Base-by-base conservation (phyloP, 2,113 vertebrate genomes). In the Saguinus midas region DNA sequence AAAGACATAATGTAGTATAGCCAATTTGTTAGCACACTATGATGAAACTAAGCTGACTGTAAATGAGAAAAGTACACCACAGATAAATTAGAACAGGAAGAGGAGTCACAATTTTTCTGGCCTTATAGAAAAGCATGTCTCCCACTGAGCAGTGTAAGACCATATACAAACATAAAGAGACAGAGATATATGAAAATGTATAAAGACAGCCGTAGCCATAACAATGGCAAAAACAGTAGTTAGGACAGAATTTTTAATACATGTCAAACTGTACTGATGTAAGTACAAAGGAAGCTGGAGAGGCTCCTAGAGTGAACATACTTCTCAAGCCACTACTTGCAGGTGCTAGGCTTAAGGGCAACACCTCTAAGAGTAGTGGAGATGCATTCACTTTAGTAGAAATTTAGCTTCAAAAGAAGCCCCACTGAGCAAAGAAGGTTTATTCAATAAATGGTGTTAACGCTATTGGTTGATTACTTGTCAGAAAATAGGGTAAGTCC, bases 141-240 rank as follows among this genome's bases (percentile, higher is more conserved):
- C 50, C 37, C 66, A 68, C 43, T 94, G 76, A 93, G n/a, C 6
- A 82, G 50, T 89, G 72, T 3, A 52, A 87, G 27, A 40, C 61
- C 68, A 93, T 90, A 87, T 50, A 87, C 57, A 96, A 85, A 97
- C 94, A 23, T 23, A 94, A 95, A 90, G 61, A 93, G 87, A 93
- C 87, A 96, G 50, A 96, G 55, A 87, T 58, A 73, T 57, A 94
- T 35, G 73, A 95, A 94, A 92, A 96, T 75, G 48, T 66, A 5
- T 68, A 90, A 90, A 86, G 75, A 96, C 55, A 95, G 55, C 37
- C 89, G 72, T 25, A 91, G 82, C 83, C 68, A 96, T 29, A 90
- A 87, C 27, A 79, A 93, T 4, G 76, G 43, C 48, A 95, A 61
- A 23, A 88, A 27, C 58, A 83, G 7, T 27, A 83, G 45, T 73